Base-by-base conservation (phyloP, 2,888 invertebrate genomes). In the Leptopterna dolabrata region DNA sequence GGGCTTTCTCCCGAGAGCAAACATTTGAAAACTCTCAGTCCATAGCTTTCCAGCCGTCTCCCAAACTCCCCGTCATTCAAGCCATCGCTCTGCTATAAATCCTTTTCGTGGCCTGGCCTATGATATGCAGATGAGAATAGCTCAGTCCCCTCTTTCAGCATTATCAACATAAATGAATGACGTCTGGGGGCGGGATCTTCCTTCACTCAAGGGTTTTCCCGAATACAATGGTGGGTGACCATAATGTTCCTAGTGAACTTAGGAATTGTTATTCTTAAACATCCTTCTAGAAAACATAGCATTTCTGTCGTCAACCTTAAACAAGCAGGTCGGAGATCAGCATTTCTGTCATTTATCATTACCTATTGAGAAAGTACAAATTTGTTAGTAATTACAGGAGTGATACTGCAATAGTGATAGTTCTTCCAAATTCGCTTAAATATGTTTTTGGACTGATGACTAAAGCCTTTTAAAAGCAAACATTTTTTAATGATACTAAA, bases 61-160 rank as follows among this genome's bases (percentile, higher is more conserved):
- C 45, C 45, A 6, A 27, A 4, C 71, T 14, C 43, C 78, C 76
- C 27, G n/a, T 78, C 19, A 78, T 45, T 76, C 24, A 30, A 30
- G n/a, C 73, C 73, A 30, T 76, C 36, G n/a, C 73, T 76, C 36
- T 36, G 36, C 36, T 41, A 30, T 30, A 76, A 78, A 78, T 78
- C 78, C 78, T 78, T 78, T 45, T 45, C 27, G 78, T 16, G 3
- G 19, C 24, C 14, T 24, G 78, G 9, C 24, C 78, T 45, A 78
- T 78, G 78, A 78, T 78, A 78, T 78, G 78, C 78, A 45, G 45
- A 78, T 78, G 47, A 27, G 78, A 43, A 41, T 41, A 16, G 27
- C 73, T 73, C 41, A 73, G 36, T 78, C 41, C 78, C 27, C 78
- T 11, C 41, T 78, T 78, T n/a, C 9, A 19, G 47, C 0, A 45